Evolutionary conservation across 2,888 invertebrate species (phyloP), one percentile per base, ranked within the genome.

Genomic region (Cheilosia variabilis): DNA sequence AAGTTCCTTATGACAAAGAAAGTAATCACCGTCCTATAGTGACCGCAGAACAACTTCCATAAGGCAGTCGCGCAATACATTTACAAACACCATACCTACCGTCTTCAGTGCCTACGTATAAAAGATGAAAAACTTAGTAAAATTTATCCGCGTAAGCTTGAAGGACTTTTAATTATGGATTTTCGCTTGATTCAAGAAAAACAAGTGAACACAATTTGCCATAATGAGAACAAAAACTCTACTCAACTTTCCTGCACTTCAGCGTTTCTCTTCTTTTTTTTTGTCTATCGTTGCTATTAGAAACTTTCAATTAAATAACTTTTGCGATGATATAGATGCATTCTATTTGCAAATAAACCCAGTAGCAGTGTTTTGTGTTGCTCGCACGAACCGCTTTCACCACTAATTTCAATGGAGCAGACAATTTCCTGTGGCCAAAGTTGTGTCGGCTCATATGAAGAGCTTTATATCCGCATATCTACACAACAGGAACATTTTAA

Each of bases 111-210:
- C 55, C 53, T 72, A 65, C 37, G 13, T 43, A 83, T 68, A 72
- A 68, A 68, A 79, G 63, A 63, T 58, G 37, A 68, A 63, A 63
- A 65, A 65, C 55, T 75, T 45, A 47, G 60, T 69, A 52, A 60
- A 24, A 71, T 62, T 75, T 76, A 52, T 60, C 41, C 65, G 73
- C 79, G 75, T 79, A 58, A 75, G 75, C 84, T 75, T 80, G 71
- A 71, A 84, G 79, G 84, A 84, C 79, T 84, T 80, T 84, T 80
- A 84, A 84, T 79, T 84, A 84, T 79, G 84, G 65, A 60, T 84
- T 79, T 65, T 79, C 65, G 43, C 79, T 76, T 75, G 58, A 84
- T 75, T 84, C 79, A 60, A 71, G 60, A 52, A 66, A 65, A 84
- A 84, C 79, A 84, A 84, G 79, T 66, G 84, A 84, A 80, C 73